Evolutionary conservation across 1,140 invertebrate species (phyloP).

Genomic region (Zophobas atratus): DNA sequence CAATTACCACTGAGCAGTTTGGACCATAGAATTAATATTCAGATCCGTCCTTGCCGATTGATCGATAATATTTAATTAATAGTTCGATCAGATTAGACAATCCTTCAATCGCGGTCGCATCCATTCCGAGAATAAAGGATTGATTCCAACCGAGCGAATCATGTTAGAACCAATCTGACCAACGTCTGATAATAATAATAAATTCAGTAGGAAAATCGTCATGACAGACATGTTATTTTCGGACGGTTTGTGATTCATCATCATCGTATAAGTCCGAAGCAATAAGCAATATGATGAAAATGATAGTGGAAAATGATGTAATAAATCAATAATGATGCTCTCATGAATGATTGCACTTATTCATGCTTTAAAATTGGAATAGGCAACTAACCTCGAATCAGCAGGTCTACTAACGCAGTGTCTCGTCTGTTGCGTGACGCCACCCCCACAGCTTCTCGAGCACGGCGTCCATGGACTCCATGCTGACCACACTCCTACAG

Average conservation of each 20-base stretch:
- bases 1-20: not conserved
- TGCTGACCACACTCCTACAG: constrained; percentile 69
- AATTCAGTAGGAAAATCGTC: not conserved
- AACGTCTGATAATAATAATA: not conserved
- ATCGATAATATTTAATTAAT: constrained; percentile 4
- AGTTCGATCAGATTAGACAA: constrained; percentile 10
- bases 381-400: constrained; percentile 58
- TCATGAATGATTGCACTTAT: constrained; percentile 11
- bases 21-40: not conserved
- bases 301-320: constrained; percentile 21
- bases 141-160: not conserved
- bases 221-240: constrained; percentile 1
- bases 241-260: constrained; percentile 7
- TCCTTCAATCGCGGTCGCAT: constrained; percentile 4
- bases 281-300: constrained; percentile 5
- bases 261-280: not conserved
- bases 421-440: constrained; percentile 72
- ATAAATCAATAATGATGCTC: constrained; percentile 8
- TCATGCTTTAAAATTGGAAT: constrained; percentile 9
- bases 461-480: constrained; percentile 74
- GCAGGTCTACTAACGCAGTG: constrained; percentile 68
- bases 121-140: not conserved
- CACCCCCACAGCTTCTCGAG: constrained; percentile 73
- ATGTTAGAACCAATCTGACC: not conserved
- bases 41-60: not conserved